Percentiles rank a stretch among this genome's conserved stretches.
Evolutionary conservation across 1,140 invertebrate genomes (phyloP).

Genomic region (Formica selysi): DNA sequence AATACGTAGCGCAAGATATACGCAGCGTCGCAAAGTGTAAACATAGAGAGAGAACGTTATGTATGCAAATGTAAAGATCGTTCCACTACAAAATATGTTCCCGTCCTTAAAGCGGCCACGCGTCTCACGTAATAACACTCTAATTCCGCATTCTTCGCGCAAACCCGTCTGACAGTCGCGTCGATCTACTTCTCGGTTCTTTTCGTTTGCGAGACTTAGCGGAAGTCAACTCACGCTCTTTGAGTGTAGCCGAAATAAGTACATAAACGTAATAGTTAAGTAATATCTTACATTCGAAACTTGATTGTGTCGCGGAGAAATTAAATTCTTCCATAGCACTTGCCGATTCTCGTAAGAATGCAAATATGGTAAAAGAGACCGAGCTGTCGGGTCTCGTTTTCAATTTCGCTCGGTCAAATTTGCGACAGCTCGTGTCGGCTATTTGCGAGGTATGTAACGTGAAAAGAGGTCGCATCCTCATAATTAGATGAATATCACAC

Average conservation of each 20-base stretch:
- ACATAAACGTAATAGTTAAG: conserved; percentile 67
- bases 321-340: conserved; percentile 68
- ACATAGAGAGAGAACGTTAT: conserved; percentile 33
- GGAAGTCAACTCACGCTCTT: conserved; percentile 23
- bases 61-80: conserved; percentile 71
- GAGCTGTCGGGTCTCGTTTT: background rate
- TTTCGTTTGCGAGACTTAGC: conserved; percentile 22
- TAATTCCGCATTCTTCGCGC: conserved; percentile 71
- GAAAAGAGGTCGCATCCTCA: background rate
- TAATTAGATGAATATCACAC: background rate
- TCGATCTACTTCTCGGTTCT: conserved; percentile 63
- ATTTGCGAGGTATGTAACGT: background rate
- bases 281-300: conserved; percentile 70
- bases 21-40: conserved; percentile 23
- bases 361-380: conserved; percentile 53
- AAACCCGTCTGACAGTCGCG: conserved; percentile 46
- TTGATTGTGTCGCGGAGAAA: conserved; percentile 59
- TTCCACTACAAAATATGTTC: conserved; percentile 57
- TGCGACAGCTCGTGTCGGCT: background rate
- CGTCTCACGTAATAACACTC: conserved; percentile 61
- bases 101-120: conserved; percentile 38
- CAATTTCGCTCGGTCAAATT: background rate
- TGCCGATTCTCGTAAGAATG: conserved; percentile 68
- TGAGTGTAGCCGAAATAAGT: conserved; percentile 37
- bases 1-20: conserved; percentile 39